Conservation (phyloP, 1,140 invertebrate species). For the Trichonephila clavipes region DNA sequence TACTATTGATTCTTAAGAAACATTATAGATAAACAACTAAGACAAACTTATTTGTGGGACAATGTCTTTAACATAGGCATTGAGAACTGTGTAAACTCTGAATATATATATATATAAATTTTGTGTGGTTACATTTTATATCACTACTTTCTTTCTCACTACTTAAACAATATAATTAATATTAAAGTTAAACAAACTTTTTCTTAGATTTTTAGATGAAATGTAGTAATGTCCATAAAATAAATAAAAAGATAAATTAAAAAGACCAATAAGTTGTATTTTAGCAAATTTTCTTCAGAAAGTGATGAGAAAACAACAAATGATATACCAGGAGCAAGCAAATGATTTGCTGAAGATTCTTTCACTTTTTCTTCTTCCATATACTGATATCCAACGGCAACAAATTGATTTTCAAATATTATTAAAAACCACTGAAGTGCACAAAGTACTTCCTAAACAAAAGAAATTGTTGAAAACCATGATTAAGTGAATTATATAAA, state of each 20-base stretch:
- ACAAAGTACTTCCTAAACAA: slow-evolving; percentile 86
- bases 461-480: not conserved
- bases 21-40: too few species aligned
- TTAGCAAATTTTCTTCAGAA: too few species aligned
- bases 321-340: slow-evolving; percentile 33
- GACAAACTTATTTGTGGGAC: too few species aligned
- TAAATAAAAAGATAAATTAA: too few species aligned
- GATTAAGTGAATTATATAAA: too few species aligned
- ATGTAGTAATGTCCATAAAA: not conserved
- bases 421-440: slow-evolving; percentile 95
- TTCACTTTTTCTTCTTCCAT: slow-evolving; percentile 85
- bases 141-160: not conserved
- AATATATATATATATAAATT: too few species aligned
- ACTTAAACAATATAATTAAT: not conserved
- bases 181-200: not conserved
- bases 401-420: slow-evolving; percentile 94
- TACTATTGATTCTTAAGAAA: too few species aligned
- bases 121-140: not conserved
- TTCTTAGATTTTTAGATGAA: too few species aligned
- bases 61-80: too few species aligned
- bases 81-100: too few species aligned
- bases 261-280: not conserved
- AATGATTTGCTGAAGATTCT: slow-evolving; percentile 60
- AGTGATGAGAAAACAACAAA: not conserved
- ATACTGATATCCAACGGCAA: slow-evolving; percentile 85